Base-by-base conservation (phyloP, 2,113 vertebrate species). In the Pollachius pollachius region DNA sequence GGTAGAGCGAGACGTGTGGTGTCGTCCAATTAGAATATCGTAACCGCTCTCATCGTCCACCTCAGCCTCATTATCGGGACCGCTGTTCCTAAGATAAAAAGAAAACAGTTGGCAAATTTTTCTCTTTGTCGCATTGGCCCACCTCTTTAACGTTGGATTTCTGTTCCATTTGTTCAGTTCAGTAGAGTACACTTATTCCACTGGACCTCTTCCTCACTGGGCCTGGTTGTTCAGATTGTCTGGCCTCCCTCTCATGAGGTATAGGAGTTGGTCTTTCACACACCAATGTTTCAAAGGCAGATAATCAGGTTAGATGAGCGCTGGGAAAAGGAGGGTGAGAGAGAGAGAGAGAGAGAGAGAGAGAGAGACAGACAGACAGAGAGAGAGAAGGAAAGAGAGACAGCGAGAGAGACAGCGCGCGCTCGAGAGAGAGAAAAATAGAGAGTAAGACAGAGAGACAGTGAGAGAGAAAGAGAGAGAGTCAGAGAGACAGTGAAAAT, bases 71-170 rank as follows among this genome's bases (percentile, higher is more conserved):
- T 41, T 11, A 21, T 13, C 19, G 64, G 52, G 41, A 30, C 2
- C 15, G 27, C 70, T 71, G 0, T 65, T 15, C 19, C 34, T 4
- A 48, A 65, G 74, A 23, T 48, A 64, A 61, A 4, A 17, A 75
- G 21, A 15, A 70, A 4, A 7, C 65, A 15, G 73, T 9, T 64
- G 71, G 54, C 18, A 5, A 57, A 58, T 18, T 9, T 3, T 30
- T 4, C 4, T 30, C 30, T 30, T 30, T 30, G 30, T 30, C 5
- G 30, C 30, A 30, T 30, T 6, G 30, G 30, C 5, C 30, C 30
- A 30, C 30, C 30, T 30, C 30, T 30, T 6, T 23, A 23, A 23
- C 21, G 21, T 23, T 30, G 30, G 30, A 30, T 30, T 30, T 30
- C 30, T 30, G 3, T 30, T 0, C 30, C 5, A 30, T 30, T 30